Base-by-base conservation (phyloP, 1,140 invertebrate genomes). In the Drosophila insularis region DNA sequence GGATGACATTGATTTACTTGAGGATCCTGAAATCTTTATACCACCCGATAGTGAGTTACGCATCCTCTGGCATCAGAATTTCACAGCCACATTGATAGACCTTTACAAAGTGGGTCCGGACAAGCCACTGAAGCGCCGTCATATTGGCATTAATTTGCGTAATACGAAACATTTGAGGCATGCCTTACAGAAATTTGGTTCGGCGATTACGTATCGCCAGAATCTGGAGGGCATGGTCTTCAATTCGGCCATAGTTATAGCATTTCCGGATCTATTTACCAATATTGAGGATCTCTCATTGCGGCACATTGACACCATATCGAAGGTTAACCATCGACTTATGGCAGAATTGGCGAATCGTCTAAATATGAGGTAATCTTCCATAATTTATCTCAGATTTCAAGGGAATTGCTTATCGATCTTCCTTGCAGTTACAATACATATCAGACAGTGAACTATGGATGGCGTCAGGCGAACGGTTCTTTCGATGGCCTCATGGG, bases 401-500 rank as follows among this genome's bases (percentile, higher is more conserved):
- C 4, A 13, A 31, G 13, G 10, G 10, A 23, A 17, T 10, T 40
- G 23, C 35, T 21, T 8, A 5, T 27, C 5, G 5, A 27, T 27
- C 27, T 27, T 50, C 23, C 13, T 70, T 74, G 1, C 76, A 94
- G 93, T 23, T 92, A 92, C 43, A 92, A 93, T 50, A 75, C 93
- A 55, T 91, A 81, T 37, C 93, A 93, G 71, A 92, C 93, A 35
- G 92, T 93, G 53, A 84, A 93, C 37, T 94, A 93, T 74, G 94
- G 94, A 4, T 93, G 93, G 91, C 85, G 80, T 31, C 80, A 93
- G 58, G 76, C 66, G 0, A 94, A 94, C 73, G 93, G 93, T 1
- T 91, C 93, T 0, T 94, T 94, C 65, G 90, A 93, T 75, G 93
- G 94, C 1, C 64, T 94, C 11, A 92, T 93, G 89, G 94, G 94